Evolutionary conservation across 2,113 vertebrate species (phyloP).

Genomic region (Trematocara variabile): DNA sequence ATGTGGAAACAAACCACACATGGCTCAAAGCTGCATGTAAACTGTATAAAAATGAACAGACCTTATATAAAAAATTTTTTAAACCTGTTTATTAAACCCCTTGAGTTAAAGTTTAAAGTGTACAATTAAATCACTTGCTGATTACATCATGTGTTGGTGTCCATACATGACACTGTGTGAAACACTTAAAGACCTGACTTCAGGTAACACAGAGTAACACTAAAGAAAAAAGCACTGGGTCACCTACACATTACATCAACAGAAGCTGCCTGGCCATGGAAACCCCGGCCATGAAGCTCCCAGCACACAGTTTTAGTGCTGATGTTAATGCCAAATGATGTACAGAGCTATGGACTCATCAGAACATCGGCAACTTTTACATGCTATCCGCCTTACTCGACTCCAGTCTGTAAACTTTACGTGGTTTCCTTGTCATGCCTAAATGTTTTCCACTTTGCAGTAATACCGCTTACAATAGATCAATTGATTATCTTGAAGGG

Average conservation of each 20-base stretch:
- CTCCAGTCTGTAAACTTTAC: not conserved
- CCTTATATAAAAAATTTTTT: not conserved
- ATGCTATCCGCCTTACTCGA: rapidly evolving
- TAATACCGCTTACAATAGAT: not conserved
- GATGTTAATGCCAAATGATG: not conserved
- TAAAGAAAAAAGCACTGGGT: not conserved
- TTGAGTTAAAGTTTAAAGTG: not conserved
- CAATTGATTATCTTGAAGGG: not conserved
- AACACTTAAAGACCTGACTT: not conserved
- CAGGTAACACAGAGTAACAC: not conserved
- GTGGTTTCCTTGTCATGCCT: not conserved
- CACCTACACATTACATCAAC: not conserved
- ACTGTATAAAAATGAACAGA: not conserved
- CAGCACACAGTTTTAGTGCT: not conserved
- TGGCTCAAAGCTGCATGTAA: not conserved
- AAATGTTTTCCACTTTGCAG: not conserved
- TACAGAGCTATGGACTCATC: not conserved
- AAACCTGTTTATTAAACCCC: not conserved
- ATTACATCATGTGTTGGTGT: not conserved
- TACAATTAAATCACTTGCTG: not conserved
- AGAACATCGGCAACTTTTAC: not conserved
- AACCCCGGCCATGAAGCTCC: not conserved
- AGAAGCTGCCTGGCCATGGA: not conserved
- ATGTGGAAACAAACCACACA: not conserved
- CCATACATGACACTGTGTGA: not conserved